A percentile compares a stretch with the other conserved stretches of the same genome.
Conservation (phyloP, 2,113 vertebrate species). For the Siniperca knerii region DNA sequence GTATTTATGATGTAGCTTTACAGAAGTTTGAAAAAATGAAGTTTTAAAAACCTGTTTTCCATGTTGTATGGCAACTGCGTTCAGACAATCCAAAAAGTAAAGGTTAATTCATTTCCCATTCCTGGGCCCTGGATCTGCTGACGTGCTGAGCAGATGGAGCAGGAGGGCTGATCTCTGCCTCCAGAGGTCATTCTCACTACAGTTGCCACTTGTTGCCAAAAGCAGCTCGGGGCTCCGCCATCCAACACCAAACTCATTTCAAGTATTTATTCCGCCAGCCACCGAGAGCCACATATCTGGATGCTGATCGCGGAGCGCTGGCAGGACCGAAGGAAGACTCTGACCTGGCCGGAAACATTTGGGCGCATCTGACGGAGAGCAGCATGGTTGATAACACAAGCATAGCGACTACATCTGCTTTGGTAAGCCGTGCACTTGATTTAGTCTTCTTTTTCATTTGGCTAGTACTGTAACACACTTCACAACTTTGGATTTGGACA, state of each 20-base stretch:
- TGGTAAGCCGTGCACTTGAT: slow-evolving; percentile 82
- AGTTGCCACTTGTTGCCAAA: slow-evolving; percentile 88
- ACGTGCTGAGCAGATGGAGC: slow-evolving; percentile 82
- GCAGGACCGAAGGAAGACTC: slow-evolving; percentile 57
- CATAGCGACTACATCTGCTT: slow-evolving; percentile 82
- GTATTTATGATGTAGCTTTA: neutral
- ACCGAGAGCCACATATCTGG: slow-evolving; percentile 27
- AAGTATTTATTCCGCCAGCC: slow-evolving; percentile 29
- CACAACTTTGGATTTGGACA: neutral
- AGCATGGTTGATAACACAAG: slow-evolving; percentile 88
- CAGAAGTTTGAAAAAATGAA: neutral
- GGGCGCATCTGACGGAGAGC: slow-evolving; percentile 63
- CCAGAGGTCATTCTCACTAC: slow-evolving; percentile 78
- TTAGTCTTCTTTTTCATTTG: neutral
- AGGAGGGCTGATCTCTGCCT: slow-evolving; percentile 82
- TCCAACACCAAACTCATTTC: slow-evolving; percentile 46
- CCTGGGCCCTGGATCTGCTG: slow-evolving; percentile 15
- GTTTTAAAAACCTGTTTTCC: too few species aligned
- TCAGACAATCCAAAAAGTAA: neutral
- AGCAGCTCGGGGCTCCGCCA: slow-evolving; percentile 62
- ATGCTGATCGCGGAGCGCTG: slow-evolving; percentile 65
- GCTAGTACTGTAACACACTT: neutral
- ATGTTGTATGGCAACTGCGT: too few species aligned
- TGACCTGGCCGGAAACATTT: slow-evolving; percentile 51
- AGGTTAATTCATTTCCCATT: too few species aligned